Evolutionary conservation across 2,797 vertebrate genomes (phyloP), one percentile per base, ranked within the genome.

Genomic region (Trematomus bernacchii): DNA sequence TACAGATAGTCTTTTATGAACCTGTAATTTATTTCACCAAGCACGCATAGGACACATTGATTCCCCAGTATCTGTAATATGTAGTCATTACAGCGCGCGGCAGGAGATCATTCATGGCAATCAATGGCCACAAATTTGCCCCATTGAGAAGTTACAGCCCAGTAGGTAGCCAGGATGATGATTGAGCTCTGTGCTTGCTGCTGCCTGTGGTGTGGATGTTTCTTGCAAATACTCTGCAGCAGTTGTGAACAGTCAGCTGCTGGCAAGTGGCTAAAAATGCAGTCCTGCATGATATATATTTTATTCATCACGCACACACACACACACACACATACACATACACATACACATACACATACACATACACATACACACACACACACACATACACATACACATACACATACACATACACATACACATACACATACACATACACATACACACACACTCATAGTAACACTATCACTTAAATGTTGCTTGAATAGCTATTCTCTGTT

Each of bases 111-210:
- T 90, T 93, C 90, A 87, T 81, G 76, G 78, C 84, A 89, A 94
- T 94, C 93, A 89, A 93, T 93, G 87, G 83, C 87, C 84, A 86
- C 90, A 94, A 88, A 94, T 93, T 92, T 87, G 78, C 77, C 85
- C 87, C 82, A 85, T 91, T 93, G 90, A 93, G 89, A 91, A 91
- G 90, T 94, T 91, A 87, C 91, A 89, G 80, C 83, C 80, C 87
- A 15, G 83, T 80, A 81, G 88, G 83, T 87, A 90, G 89, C 76
- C 83, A 48, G 83, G 82, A 77, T 81, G 86, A 85, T 92, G 84
- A 91, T 79, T 85, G 80, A 91, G 87, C 87, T 74, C 78, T 15
- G 19, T 51, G 73, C 73, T 77, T 77, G 74, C 81, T 75, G 84
- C 54, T 71, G 79, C 83, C 72, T 83, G 84, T 78, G 73, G 75